Evolutionary conservation across 2,888 invertebrate genomes (phyloP), one percentile per base, ranked within the genome.

Genomic region (Protodeltote pygarga): DNA sequence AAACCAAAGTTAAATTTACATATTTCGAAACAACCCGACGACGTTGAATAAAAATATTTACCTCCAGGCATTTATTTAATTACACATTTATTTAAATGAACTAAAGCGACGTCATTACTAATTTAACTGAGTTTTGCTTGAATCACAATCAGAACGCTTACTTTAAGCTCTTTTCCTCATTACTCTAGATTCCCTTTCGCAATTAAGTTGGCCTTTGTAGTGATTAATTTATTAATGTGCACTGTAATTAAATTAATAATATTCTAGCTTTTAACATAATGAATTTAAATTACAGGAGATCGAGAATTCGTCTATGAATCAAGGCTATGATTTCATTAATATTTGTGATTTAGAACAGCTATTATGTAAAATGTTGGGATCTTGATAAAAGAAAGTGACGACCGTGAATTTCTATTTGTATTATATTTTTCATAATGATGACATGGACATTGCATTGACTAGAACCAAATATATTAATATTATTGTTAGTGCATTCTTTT

Each of bases 21-120:
- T 34, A 4, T 39, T 21, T 27, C 25, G 35, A 24, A 17, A 20
- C n/a, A n/a, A n/a, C n/a, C n/a, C n/a, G n/a, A n/a, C 9, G 1
- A 28, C 2, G 25, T 31, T 34, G 3, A 35, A 16, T 34, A 27
- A 34, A 46, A 61, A 34, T 41, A 27, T 31, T 46, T 38, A 13
- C 55, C 39, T 16, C 29, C 27, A 55, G 48, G 48, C 48, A 14
- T 59, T 62, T 15, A 55, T 54, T 42, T 44, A 62, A 62, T 62
- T 55, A 39, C 28, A 40, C 42, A 19, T 37, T 62, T 37, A 42
- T 48, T 62, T 42, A 55, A 55, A 54, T 61, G 33, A 35, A 38
- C 14, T 34, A n/a, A 29, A 39, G 33, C 33, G 32, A 41, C 49
- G 25, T 46, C 47, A 35, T 58, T 41, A 32, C 57, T 57, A 58